Evolutionary conservation across 2,113 vertebrate species (phyloP).

Genomic region (Sinocyclocheilus maitianheensis): DNA sequence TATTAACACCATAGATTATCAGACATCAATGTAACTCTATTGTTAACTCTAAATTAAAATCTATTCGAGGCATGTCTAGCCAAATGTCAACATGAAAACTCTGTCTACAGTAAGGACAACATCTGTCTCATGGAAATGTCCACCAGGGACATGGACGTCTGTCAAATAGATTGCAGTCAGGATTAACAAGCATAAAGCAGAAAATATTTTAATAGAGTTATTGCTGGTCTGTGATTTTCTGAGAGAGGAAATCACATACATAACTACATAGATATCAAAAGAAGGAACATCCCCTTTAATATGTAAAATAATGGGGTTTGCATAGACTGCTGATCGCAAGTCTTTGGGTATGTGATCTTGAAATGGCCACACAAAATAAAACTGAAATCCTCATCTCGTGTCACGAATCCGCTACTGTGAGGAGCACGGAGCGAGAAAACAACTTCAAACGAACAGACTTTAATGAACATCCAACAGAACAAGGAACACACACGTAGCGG

Average conservation of each 20-base stretch:
- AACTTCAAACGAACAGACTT: no score
- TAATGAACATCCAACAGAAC: no score
- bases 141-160: neutral
- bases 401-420: neutral
- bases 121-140: neutral
- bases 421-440: no score
- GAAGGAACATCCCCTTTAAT: neutral
- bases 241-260: neutral
- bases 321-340: neutral
- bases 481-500: no score
- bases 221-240: neutral
- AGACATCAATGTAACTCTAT: neutral
- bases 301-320: neutral
- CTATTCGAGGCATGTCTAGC: neutral
- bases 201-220: neutral
- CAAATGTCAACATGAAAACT: neutral
- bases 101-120: neutral
- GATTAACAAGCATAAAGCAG: slow-evolving; percentile 5
- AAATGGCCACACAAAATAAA: neutral
- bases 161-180: neutral
- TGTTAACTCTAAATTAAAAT: neutral
- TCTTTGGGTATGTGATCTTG: neutral
- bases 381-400: neutral
- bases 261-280: neutral
- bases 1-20: neutral